Percentiles rank a stretch among this genome's conserved stretches.
These are phyloP conservation scores for Anguilla marmorata DNA, from an alignment of 2,797 vertebrate genomes.

Conservation along the genomic window DNA sequence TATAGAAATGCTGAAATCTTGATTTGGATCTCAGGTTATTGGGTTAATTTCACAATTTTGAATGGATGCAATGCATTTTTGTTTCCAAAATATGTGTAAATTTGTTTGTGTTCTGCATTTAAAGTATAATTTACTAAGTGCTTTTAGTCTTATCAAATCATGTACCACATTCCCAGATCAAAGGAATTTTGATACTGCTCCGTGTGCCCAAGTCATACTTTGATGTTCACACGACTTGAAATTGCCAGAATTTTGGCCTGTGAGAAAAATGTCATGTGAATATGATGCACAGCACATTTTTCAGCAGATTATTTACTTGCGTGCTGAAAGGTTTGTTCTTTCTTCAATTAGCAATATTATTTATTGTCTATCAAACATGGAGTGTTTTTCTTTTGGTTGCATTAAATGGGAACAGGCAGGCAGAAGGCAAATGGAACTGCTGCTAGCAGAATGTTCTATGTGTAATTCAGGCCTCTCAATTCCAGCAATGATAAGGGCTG, in stretches of 20 bases:
- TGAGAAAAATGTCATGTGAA: background rate
- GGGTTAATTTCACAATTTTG: background rate
- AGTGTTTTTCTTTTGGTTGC: background rate
- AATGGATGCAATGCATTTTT: background rate
- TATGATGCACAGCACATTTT: background rate
- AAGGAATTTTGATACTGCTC: background rate
- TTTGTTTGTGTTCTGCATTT: background rate
- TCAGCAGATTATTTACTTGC: background rate
- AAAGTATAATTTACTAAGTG: background rate
- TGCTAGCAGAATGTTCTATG: background rate
- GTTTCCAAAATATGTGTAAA: background rate
- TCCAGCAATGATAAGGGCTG: constrained; percentile 8
- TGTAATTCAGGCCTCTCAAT: background rate
- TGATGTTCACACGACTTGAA: background rate
- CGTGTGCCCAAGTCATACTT: background rate
- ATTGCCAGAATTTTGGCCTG: background rate
- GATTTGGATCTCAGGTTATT: background rate
- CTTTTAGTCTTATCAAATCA: background rate
- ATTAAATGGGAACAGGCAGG: background rate
- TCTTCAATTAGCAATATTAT: background rate
- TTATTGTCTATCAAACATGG: background rate
- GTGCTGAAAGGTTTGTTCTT: constrained; percentile 1
- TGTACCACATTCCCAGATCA: background rate
- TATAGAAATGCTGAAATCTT: background rate
- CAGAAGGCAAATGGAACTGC: background rate